Evolutionary conservation across 2,113 vertebrate genomes (phyloP), one percentile per base, ranked within the genome.

Genomic region (Chiloscyllium plagiosum): DNA sequence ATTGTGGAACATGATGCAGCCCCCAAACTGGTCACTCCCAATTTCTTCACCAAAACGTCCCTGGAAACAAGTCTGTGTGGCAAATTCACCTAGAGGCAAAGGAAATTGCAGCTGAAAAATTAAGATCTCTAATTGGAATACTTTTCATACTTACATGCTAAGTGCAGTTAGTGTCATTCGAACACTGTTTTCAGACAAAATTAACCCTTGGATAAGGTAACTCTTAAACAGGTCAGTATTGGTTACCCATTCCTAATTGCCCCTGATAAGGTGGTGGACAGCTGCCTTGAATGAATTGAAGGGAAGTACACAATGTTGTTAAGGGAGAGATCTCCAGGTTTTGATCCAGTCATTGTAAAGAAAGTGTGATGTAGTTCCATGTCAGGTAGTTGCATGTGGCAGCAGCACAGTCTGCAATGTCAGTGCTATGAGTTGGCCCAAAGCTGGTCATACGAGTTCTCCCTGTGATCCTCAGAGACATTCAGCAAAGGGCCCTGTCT

Each of bases 1-100:
- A 4, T 98, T 97, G 33, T 99, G 98, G 93, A 99, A 97, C 98
- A 99, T 99, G 96, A 99, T 98, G 96, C 98, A 98, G 37, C 97
- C 98, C 85, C 98, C 98, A 96, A 98, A 99, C 96, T 99, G 97
- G 70, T 98, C 98, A 68, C 98, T 99, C 96, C 98, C 98, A 0
- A 96, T 96, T 97, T 98, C 98, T 96, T 99, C 98, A 37, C 98
- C 98, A 96, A 98, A 98, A 70, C 98, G 96, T 47, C 98, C 98
- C 92, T 98, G 98, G 96, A 98, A 98, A 96, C 98, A 99, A 1
- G 98, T 99, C 96, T 99, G 98, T 26, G 98, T 98, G 66, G 98
- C 96, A 97, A 99, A 99, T 97, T 99, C 98, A 96, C 98, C 98
- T 99, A 12, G 26, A 96, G 61, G 26, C 10, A 69, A 10, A 95